These are phyloP conservation scores for Lasioglossum villosulum DNA, from an alignment of 2,888 invertebrate genomes.

Conservation along the genomic window DNA sequence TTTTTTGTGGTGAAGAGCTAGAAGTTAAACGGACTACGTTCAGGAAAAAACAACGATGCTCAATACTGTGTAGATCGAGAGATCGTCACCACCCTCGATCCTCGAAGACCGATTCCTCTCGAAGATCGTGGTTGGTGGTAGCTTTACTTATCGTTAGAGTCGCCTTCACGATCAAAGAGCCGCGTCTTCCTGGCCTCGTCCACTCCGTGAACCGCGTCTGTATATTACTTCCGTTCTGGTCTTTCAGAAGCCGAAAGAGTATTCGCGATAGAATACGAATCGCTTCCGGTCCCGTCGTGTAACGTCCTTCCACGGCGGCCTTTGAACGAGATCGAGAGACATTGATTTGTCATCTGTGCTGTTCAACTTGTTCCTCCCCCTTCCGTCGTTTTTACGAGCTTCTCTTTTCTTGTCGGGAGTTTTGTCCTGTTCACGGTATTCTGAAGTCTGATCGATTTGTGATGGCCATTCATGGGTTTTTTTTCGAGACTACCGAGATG, in stretches of 20 bases:
- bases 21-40: too few relatives aligned
- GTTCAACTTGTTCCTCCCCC: neutral
- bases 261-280: neutral
- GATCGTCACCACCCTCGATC: neutral
- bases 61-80: too few relatives aligned
- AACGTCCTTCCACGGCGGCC: neutral
- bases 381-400: neutral
- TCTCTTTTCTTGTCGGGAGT: neutral
- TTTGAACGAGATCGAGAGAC: neutral
- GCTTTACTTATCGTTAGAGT: neutral
- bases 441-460: neutral
- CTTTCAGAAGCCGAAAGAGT: constrained; percentile 2
- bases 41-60: too few relatives aligned
- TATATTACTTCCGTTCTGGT: neutral
- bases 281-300: neutral
- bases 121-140: neutral
- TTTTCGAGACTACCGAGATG: neutral
- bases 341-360: neutral
- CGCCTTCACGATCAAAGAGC: neutral
- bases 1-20: too few relatives aligned
- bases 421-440: neutral
- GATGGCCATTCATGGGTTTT: neutral
- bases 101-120: neutral
- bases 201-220: neutral
- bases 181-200: neutral